A percentile compares a stretch with the other conserved stretches of the same genome.
phyloP scores from a whole-genome alignment of 2,113 vertebrate species.

The Apus apus region DNA sequence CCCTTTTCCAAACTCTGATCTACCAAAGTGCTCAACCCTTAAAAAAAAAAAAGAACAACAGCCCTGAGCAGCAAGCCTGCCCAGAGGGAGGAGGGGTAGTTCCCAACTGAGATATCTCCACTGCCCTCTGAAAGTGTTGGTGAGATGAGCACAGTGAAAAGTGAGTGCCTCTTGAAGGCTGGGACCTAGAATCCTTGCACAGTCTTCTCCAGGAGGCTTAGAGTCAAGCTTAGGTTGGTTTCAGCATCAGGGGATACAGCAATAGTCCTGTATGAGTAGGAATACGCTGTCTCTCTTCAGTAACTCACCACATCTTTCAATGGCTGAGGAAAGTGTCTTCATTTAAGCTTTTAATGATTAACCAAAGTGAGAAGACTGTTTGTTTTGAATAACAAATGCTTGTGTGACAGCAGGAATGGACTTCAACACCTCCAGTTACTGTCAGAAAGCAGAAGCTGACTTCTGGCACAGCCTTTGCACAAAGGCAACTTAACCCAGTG shows the following conservation, averaged over 20 bases:
- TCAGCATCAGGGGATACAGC: neutral
- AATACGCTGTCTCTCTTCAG: neutral
- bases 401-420: neutral
- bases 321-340: neutral
- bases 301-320: neutral
- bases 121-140: neutral
- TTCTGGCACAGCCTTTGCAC: neutral
- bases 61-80: neutral
- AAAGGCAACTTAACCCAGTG: neutral
- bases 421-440: neutral
- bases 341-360: neutral
- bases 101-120: neutral
- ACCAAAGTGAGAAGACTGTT: neutral
- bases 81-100: neutral
- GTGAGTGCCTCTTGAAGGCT: neutral
- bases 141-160: neutral
- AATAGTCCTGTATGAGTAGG: neutral
- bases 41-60: neutral
- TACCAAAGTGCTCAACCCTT: neutral
- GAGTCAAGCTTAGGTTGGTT: neutral
- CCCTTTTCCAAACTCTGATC: neutral
- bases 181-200: neutral
- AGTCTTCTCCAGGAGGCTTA: neutral
- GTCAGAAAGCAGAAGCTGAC: neutral
- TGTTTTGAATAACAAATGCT: neutral